Conservation (phyloP, 2,113 vertebrate species). For the Taurulus bubalis region DNA sequence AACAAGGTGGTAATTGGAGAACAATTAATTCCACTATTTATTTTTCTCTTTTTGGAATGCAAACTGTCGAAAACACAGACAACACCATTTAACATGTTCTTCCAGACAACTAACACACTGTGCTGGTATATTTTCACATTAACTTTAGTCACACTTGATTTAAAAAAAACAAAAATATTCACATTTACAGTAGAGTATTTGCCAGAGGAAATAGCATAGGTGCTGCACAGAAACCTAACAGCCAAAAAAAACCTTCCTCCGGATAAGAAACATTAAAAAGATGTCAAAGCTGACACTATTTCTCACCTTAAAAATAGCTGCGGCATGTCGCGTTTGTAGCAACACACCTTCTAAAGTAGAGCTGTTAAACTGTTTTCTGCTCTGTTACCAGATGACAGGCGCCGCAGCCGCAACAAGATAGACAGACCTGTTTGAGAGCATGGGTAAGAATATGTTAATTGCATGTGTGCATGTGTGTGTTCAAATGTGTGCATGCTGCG, state of each 20-base stretch:
- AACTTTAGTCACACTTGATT: slow-evolving; percentile 19
- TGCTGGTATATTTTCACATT: slow-evolving; percentile 4
- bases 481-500: slow-evolving; percentile 4
- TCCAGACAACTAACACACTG: slow-evolving; percentile 15
- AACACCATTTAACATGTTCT: slow-evolving; percentile 17
- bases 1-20: slow-evolving; percentile 21
- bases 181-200: slow-evolving; percentile 18
- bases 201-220: slow-evolving; percentile 3
- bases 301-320: slow-evolving; percentile 66
- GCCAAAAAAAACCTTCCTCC: neutral
- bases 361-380: slow-evolving; percentile 36
- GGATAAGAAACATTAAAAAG: slow-evolving; percentile 14
- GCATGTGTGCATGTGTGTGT: slow-evolving; percentile 7
- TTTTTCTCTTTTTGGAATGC: neutral
- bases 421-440: neutral
- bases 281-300: slow-evolving; percentile 27
- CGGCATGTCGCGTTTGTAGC: slow-evolving; percentile 44
- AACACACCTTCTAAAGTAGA: slow-evolving; percentile 42
- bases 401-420: slow-evolving; percentile 2
- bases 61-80: slow-evolving; percentile 16
- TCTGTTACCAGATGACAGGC: slow-evolving; percentile 49
- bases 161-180: slow-evolving; percentile 16
- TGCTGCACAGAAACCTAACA: slow-evolving; percentile 25
- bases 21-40: slow-evolving; percentile 2
- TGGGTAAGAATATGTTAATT: neutral